Evolutionary conservation across 2,113 vertebrate genomes (phyloP).

Genomic region (Amphilophus citrinellus): DNA sequence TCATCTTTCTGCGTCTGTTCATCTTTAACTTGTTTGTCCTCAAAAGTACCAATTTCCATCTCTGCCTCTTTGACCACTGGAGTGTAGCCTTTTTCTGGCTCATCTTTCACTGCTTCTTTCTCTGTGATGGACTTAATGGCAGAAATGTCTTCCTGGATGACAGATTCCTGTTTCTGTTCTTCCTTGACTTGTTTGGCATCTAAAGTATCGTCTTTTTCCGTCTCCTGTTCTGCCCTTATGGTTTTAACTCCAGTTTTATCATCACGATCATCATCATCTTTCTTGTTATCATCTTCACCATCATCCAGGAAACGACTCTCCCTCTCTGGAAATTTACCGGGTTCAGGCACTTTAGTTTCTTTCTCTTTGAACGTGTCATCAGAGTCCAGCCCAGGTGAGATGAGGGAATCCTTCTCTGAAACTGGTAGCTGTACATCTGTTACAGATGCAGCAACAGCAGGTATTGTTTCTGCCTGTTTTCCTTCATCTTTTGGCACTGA

Average conservation of each 20-base stretch:
- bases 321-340: constrained; percentile 74
- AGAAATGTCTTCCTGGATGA: constrained; percentile 47
- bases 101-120: constrained; percentile 19
- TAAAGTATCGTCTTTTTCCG: constrained; percentile 60
- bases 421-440: constrained; percentile 28
- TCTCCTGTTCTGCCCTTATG: constrained; percentile 13
- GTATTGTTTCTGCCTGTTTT: constrained; percentile 25
- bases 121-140: not conserved
- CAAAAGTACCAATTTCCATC: constrained; percentile 30
- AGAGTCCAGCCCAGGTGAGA: constrained; percentile 64
- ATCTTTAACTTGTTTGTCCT: constrained; percentile 45
- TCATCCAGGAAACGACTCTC: constrained; percentile 85
- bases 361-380: constrained; percentile 54
- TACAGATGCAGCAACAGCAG: constrained; percentile 16
- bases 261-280: constrained; percentile 75
- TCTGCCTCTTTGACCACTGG: constrained; percentile 55
- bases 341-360: constrained; percentile 53
- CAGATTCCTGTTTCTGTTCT: constrained; percentile 49
- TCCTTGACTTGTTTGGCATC: constrained; percentile 48
- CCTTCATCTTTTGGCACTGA: constrained; percentile 35
- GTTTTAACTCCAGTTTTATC: constrained; percentile 65
- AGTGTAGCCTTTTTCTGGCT: constrained; percentile 44
- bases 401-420: constrained; percentile 34
- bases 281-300: constrained; percentile 47
- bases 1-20: constrained; percentile 48